These are phyloP conservation scores for Paralichthys olivaceus DNA, from an alignment of 2,113 vertebrate species.

Conservation along the genomic window DNA sequence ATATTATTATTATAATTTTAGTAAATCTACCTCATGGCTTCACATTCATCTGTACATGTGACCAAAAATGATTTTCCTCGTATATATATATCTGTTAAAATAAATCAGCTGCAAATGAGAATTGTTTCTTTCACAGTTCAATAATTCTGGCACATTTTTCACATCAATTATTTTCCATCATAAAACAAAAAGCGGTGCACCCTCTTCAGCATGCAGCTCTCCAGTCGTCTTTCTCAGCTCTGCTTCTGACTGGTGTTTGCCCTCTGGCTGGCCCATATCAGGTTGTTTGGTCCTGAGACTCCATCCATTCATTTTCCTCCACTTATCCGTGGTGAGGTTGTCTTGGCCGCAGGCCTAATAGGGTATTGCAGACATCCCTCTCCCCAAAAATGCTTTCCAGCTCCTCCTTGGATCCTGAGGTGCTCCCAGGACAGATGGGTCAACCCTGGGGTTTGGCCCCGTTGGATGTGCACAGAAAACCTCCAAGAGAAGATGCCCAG, in stretches of 20 bases:
- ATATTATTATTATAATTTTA: too few species aligned
- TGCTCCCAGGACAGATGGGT: too few species aligned
- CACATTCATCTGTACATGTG: too few species aligned
- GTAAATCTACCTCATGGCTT: too few species aligned
- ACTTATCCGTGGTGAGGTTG: not conserved
- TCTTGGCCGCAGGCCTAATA: not conserved
- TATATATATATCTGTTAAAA: not conserved
- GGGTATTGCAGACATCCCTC: not conserved
- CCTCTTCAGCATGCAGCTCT: not conserved
- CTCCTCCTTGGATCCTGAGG: not conserved
- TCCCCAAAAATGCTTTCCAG: not conserved
- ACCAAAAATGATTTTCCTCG: not conserved
- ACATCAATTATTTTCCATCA: not conserved
- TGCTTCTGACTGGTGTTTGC: not conserved
- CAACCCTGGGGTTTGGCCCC: too few species aligned
- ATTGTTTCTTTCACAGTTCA: not conserved
- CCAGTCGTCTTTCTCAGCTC: not conserved
- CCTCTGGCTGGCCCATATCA: not conserved
- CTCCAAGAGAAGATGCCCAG: too few species aligned
- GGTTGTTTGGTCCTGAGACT: not conserved
- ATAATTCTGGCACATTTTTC: not conserved
- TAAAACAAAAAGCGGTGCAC: not conserved
- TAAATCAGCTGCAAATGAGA: not conserved
- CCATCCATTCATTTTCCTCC: not conserved
- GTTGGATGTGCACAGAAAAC: too few species aligned